Base-by-base conservation (phyloP, 2,797 vertebrate genomes). In the Sciurus carolinensis region DNA sequence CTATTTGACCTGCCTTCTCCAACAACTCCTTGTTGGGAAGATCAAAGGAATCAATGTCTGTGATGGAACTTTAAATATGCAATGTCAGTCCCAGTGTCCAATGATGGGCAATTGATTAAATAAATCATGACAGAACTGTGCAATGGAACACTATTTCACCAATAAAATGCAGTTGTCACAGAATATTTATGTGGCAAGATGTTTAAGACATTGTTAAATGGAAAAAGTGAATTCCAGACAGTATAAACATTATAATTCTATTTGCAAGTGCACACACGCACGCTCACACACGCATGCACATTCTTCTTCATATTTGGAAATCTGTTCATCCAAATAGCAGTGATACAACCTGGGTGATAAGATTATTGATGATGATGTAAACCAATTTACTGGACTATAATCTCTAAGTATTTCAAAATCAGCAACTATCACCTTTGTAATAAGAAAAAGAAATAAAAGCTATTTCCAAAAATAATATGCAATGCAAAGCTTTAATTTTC, bases 101-200 rank as follows among this genome's bases (percentile, higher is more conserved):
- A 44, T 1, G 4, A 71, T 92, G 30, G n/a, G 50, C 33, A 66
- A 75, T 30, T 73, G 36, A 79, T 67, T 85, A 59, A 94, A 73
- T 91, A 87, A 88, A 90, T 79, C 39, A 87, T 50, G 39, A 64
- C 44, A 88, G 33, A 76, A 30, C 18, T 67, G 7, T 84, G 67
- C 20, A 82, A 17, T 33, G 39, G 76, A 92, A 90, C 36, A 76
- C 30, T 33, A 4, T 59, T 59, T 44, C 30, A 87, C 28, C 73
- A 59, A 66, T 84, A 83, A 95, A 97, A 92, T 36, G 20, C 39
- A 77, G 66, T 50, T 77, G 22, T 24, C 47, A 39, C 42, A 82
- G 77, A 82, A 87, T 91, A 86, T 92, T 96, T 77, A 90, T 94
- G 71, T 79, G 62, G 39, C 9, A 66, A 88, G 57, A 88, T 95